phyloP scores from a whole-genome alignment of 2,797 vertebrate species.

The Smutsia temminckii region DNA sequence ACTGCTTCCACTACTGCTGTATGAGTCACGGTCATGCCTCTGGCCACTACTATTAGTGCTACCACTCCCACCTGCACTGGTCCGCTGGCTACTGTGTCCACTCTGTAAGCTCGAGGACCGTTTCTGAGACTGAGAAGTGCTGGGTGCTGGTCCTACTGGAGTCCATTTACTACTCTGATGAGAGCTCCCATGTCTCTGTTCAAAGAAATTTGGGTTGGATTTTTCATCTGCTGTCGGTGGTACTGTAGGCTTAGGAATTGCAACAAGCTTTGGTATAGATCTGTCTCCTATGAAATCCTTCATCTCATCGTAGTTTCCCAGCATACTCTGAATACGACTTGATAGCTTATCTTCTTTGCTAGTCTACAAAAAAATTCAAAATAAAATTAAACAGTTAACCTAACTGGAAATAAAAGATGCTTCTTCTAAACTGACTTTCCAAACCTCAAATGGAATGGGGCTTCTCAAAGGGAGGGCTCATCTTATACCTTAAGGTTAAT shows the following conservation, averaged over 20 bases:
- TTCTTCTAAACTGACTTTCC: slow-evolving; percentile 56
- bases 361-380: slow-evolving; percentile 86
- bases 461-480: slow-evolving; percentile 33
- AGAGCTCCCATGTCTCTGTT: slow-evolving; percentile 89
- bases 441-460: slow-evolving; percentile 9
- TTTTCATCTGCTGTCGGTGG: slow-evolving; percentile 94
- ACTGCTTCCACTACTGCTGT: slow-evolving; percentile 80
- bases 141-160: slow-evolving; percentile 93
- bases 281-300: slow-evolving; percentile 96
- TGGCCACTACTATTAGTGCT: slow-evolving; percentile 86
- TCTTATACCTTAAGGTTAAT: slow-evolving; percentile 24
- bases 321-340: slow-evolving; percentile 99
- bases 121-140: slow-evolving; percentile 94
- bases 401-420: slow-evolving; percentile 60
- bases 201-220: slow-evolving; percentile 90
- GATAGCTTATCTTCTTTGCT: slow-evolving; percentile 99
- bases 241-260: slow-evolving; percentile 89
- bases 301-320: slow-evolving; percentile 99
- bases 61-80: slow-evolving; percentile 80
- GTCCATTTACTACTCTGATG: slow-evolving; percentile 98
- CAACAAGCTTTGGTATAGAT: slow-evolving; percentile 92
- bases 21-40: slow-evolving; percentile 92
- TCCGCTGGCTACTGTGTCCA: slow-evolving; percentile 88
- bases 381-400: slow-evolving; percentile 36
- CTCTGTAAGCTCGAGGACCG: slow-evolving; percentile 90